Evolutionary conservation across 35 echinoderm and acorn worm genomes (phyloP).

Genomic region (Stichopus chloronotus): DNA sequence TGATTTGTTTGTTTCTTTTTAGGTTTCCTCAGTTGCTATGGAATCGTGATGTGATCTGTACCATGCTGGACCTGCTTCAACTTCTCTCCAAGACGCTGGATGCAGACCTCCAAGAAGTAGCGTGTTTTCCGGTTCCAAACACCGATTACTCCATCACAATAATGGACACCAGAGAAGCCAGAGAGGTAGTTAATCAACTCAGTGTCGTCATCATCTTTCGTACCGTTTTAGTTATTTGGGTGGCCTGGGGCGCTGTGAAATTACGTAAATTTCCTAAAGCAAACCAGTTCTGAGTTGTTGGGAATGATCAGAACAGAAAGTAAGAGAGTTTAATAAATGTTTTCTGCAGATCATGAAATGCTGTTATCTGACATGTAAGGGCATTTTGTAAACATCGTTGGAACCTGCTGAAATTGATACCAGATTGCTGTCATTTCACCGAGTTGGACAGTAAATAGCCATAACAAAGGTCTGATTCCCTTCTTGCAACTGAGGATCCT

Average conservation of each 20-base stretch:
- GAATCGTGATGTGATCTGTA: conserved; percentile 91
- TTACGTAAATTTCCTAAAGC: neutral
- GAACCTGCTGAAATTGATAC: no score
- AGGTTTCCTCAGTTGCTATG: conserved; percentile 98
- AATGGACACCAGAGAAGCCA: conserved; percentile 94
- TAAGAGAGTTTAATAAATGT: no score
- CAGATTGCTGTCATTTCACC: no score
- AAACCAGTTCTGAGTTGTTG: neutral
- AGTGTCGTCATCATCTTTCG: neutral
- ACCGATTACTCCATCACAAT: conserved; percentile 79
- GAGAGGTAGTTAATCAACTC: conserved; percentile 66
- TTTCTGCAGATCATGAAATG: no score
- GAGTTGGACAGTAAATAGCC: no score
- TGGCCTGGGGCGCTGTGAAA: neutral
- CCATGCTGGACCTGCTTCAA: conserved; percentile 95
- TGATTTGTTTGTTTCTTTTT: no score
- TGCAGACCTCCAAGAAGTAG: conserved; percentile 75
- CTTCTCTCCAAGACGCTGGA: conserved; percentile 83
- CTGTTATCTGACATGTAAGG: no score
- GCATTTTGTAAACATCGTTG: no score
- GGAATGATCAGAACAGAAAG: no score
- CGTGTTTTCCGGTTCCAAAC: conserved; percentile 75
- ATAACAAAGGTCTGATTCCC: no score
- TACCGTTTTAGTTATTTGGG: neutral
- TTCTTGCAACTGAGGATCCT: no score